Evolutionary conservation across 2,888 invertebrate genomes (phyloP).

Genomic region (Spicauda simplicius): DNA sequence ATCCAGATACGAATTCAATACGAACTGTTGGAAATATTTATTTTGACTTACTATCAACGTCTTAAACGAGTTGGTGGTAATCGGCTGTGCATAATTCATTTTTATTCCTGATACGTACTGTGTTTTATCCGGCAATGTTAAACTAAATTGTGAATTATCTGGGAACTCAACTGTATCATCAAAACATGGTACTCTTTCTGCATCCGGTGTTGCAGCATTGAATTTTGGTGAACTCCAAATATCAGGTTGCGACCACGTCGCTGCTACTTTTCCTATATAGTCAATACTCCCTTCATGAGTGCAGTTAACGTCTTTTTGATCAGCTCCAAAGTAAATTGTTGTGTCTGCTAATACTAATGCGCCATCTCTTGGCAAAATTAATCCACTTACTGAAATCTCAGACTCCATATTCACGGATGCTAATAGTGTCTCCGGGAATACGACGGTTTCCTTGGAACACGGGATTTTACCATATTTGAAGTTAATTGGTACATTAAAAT

Average conservation of each 20-base stretch:
- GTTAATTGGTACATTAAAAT: constrained; percentile 66
- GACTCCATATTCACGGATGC: constrained; percentile 59
- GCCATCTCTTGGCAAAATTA: constrained; percentile 72
- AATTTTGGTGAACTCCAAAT: constrained; percentile 73
- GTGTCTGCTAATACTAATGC: constrained; percentile 65
- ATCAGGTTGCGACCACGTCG: constrained; percentile 69
- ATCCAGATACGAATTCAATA: constrained; percentile 48
- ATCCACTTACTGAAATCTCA: constrained; percentile 54
- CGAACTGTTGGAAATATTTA: constrained; percentile 49
- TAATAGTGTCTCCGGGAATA: constrained; percentile 63
- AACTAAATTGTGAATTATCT: constrained; percentile 53
- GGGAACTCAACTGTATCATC: constrained; percentile 75
- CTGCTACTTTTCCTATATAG: constrained; percentile 59
- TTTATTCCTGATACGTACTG: constrained; percentile 56
- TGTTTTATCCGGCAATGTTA: constrained; percentile 56
- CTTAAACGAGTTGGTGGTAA: constrained; percentile 17
- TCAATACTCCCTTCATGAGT: constrained; percentile 56
- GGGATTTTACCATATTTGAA: constrained; percentile 67
- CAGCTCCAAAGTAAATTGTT: constrained; percentile 57
- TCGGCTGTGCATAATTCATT: constrained; percentile 16
- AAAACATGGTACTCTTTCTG: constrained; percentile 76
- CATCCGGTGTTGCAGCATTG: constrained; percentile 78
- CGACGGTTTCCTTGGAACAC: constrained; percentile 69
- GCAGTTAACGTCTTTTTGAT: constrained; percentile 55
- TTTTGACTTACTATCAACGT: background rate